These are phyloP conservation scores for Labrus mixtus DNA, from an alignment of 2,113 vertebrate species.

Conservation along the genomic window DNA sequence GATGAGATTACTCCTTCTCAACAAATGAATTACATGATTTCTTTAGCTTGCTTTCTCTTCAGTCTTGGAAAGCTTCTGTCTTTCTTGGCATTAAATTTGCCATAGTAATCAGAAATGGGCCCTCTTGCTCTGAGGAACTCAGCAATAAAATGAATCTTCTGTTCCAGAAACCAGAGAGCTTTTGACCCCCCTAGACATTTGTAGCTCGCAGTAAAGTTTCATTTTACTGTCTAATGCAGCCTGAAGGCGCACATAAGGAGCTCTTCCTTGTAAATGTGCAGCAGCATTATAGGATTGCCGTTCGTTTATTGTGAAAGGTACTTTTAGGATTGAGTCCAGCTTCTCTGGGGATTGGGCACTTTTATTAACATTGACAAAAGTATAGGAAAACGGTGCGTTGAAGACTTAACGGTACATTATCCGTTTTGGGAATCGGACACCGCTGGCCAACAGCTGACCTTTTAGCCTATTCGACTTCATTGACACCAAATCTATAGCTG, in stretches of 20 bases:
- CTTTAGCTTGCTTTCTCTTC: slow-evolving; percentile 37
- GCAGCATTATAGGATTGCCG: slow-evolving; percentile 54
- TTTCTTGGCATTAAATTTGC: slow-evolving; percentile 48
- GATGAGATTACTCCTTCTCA: slow-evolving; percentile 50
- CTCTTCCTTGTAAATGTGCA: slow-evolving; percentile 38
- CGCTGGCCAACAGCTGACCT: slow-evolving; percentile 51
- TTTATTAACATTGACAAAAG: slow-evolving; percentile 54
- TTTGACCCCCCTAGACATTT: slow-evolving; percentile 56
- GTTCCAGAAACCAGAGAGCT: slow-evolving; percentile 25
- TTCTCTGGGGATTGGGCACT: slow-evolving; percentile 33
- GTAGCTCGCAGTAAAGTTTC: slow-evolving; percentile 57
- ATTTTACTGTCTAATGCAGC: slow-evolving; percentile 55
- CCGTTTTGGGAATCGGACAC: slow-evolving; percentile 42
- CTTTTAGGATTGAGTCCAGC: slow-evolving; percentile 37
- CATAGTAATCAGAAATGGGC: slow-evolving; percentile 63
- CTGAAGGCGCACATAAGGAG: slow-evolving; percentile 11
- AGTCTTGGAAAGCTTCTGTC: slow-evolving; percentile 29
- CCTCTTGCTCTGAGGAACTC: slow-evolving; percentile 8
- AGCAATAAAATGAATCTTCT: slow-evolving; percentile 53
- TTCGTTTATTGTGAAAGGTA: slow-evolving; percentile 44
- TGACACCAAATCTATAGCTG: slow-evolving; percentile 51
- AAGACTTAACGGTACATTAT: slow-evolving; percentile 32
- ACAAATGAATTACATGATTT: slow-evolving; percentile 59
- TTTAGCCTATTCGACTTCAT: slow-evolving; percentile 50
- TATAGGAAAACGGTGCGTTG: slow-evolving; percentile 15